These are phyloP conservation scores for Dynastes maya DNA, from an alignment of 2,888 invertebrate genomes.

Conservation along the genomic window DNA sequence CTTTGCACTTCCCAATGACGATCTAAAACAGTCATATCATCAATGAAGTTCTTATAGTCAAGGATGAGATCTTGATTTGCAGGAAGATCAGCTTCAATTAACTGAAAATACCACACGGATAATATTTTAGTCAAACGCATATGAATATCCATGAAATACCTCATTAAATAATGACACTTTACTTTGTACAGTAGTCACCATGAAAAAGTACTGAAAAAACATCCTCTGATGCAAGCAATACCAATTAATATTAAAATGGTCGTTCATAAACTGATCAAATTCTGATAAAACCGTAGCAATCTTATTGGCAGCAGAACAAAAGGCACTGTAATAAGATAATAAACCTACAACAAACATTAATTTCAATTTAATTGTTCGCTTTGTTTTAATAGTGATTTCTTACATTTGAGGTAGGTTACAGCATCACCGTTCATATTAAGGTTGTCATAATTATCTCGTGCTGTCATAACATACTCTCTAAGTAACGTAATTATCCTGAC, in stretches of 20 bases:
- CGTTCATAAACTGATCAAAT: conserved; percentile 75
- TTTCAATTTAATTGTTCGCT: conserved; percentile 52
- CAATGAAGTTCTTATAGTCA: conserved; percentile 55
- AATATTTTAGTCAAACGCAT: not conserved
- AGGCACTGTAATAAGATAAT: conserved; percentile 76
- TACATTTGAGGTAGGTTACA: conserved; percentile 60
- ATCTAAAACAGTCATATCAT: conserved; percentile 56
- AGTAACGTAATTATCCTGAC: conserved; percentile 77
- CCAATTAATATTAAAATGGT: conserved; percentile 79
- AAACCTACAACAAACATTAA: conserved; percentile 68
- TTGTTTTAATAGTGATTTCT: conserved; percentile 43
- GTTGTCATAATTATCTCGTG: conserved; percentile 71
- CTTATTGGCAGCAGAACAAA: conserved; percentile 75
- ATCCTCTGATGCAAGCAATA: conserved; percentile 79
- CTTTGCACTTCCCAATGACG: conserved; percentile 51
- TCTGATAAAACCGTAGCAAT: conserved; percentile 75
- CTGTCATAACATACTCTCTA: conserved; percentile 78
- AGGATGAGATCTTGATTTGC: conserved; percentile 54
- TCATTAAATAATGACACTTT: conserved; percentile 62
- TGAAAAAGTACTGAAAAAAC: conserved; percentile 71
- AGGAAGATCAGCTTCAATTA: conserved; percentile 54
- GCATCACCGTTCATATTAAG: conserved; percentile 51
- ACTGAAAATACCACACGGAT: conserved; percentile 47
- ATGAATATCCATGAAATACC: conserved; percentile 56
- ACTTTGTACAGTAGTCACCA: conserved; percentile 63